Conservation (phyloP, 2,113 vertebrate species). For the Hydrolagus affinis region DNA sequence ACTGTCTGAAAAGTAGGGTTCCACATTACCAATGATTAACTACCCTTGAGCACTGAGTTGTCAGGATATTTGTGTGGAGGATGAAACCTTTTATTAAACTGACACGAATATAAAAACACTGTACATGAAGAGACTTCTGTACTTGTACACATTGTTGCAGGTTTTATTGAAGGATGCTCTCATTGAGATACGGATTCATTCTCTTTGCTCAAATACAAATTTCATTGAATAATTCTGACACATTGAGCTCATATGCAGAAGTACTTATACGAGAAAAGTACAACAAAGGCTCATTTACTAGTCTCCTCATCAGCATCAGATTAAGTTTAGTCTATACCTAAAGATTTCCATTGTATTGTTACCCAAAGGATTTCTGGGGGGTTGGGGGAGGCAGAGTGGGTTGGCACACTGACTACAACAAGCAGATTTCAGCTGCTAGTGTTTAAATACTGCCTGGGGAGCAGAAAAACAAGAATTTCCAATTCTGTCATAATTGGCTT, state of each 20-base stretch:
- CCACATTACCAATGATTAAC: not conserved
- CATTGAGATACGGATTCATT: not conserved
- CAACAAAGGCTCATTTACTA: not conserved
- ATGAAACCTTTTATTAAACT: not conserved
- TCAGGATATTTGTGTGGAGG: not conserved
- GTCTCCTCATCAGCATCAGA: not conserved
- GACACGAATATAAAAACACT: not conserved
- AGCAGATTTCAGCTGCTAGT: not conserved
- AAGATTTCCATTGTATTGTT: not conserved
- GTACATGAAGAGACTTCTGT: not conserved
- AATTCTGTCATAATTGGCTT: not conserved
- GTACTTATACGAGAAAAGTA: not conserved
- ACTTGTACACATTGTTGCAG: not conserved
- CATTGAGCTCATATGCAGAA: not conserved
- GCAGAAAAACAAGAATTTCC: not conserved
- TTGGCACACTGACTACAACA: not conserved
- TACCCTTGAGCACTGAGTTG: not conserved
- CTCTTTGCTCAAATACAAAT: not conserved
- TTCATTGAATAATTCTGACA: not conserved
- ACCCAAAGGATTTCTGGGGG: not conserved
- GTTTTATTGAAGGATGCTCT: not conserved
- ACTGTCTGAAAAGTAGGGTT: not conserved
- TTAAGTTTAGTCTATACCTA: not conserved
- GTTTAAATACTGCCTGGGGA: conserved; percentile 5
- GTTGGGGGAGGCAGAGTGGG: not conserved